Evolutionary conservation across 2,888 invertebrate species (phyloP).

Genomic region (Drosophila anomalata): DNA sequence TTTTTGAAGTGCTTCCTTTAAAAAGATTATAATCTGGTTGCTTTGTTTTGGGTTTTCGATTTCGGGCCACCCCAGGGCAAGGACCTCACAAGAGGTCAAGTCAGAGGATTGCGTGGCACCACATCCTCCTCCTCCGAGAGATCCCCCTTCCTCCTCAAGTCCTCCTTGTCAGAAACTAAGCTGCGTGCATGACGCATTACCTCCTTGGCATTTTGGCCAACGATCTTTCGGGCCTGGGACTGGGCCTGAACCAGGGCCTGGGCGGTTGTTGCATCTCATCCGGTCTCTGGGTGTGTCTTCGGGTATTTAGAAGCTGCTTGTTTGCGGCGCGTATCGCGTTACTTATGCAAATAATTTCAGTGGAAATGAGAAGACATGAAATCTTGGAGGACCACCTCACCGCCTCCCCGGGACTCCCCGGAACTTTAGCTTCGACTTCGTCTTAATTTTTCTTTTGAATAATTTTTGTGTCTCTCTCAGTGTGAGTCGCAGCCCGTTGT

Average conservation of each 20-base stretch:
- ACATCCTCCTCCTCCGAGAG: not conserved
- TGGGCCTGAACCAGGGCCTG: conserved; percentile 22
- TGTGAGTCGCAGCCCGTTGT: conserved; percentile 65
- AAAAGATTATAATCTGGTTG: not conserved
- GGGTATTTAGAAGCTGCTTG: conserved; percentile 42
- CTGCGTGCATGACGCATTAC: conserved; percentile 75
- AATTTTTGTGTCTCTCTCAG: conserved; percentile 78
- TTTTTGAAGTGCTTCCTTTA: not conserved
- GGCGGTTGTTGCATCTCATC: conserved; percentile 61
- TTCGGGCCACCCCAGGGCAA: conserved; percentile 9
- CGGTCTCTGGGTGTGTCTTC: conserved; percentile 20
- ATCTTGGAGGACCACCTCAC: conserved; percentile 40
- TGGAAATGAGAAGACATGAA: conserved; percentile 73
- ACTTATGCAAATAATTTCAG: conserved; percentile 80
- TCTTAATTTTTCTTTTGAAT: conserved; percentile 43
- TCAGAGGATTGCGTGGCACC: conserved; percentile 2
- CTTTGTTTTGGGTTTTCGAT: conserved; percentile 12
- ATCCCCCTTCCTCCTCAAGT: conserved; percentile 1
- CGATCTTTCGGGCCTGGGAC: conserved; percentile 54
- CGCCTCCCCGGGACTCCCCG: not conserved
- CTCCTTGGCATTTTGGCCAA: conserved; percentile 65
- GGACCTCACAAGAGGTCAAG: conserved; percentile 20
- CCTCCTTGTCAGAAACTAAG: conserved; percentile 25
- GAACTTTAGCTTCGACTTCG: conserved; percentile 1
- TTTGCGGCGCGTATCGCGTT: conserved; percentile 74